These are phyloP conservation scores for Dynastes grantii DNA, from an alignment of 2,888 invertebrate genomes.

Conservation along the genomic window DNA sequence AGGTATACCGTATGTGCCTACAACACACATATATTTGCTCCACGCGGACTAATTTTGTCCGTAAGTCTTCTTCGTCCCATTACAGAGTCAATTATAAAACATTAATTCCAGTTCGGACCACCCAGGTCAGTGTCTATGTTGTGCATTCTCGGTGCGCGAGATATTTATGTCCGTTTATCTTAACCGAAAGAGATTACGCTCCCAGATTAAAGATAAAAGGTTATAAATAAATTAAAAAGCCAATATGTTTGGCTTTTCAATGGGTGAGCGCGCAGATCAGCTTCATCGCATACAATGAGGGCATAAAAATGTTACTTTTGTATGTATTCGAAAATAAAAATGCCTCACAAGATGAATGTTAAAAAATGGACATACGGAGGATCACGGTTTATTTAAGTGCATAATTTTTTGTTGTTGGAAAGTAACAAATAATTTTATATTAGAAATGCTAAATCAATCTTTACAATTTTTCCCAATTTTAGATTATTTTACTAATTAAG, in stretches of 20 bases:
- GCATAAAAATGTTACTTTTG: constrained; percentile 2
- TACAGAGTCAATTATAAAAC: constrained; percentile 47
- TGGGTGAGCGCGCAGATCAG: constrained; percentile 8
- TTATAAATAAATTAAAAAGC: constrained; percentile 41
- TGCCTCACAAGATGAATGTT: too few relatives aligned
- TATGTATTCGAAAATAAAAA: too few relatives aligned
- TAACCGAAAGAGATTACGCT: constrained; percentile 34
- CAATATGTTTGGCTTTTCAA: constrained; percentile 32
- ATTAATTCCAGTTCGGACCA: constrained; percentile 44
- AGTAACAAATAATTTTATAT: too few relatives aligned
- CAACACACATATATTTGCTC: constrained; percentile 30
- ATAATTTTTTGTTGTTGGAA: too few relatives aligned
- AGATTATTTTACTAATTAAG: too few relatives aligned
- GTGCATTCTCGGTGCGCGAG: constrained; percentile 17
- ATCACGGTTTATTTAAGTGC: too few relatives aligned
- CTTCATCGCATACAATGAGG: constrained; percentile 8
- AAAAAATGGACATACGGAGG: too few relatives aligned
- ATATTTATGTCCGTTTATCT: constrained; percentile 34
- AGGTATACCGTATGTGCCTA: not conserved
- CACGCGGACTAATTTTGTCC: constrained; percentile 27
- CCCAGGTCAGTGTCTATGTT: constrained; percentile 43
- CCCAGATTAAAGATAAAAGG: constrained; percentile 34
- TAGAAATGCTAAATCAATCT: not conserved
- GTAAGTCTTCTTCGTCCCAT: constrained; percentile 30
- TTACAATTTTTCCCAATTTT: not conserved